Evolutionary conservation across 2,888 invertebrate species (phyloP).

Genomic region (Geophilus truncorum): DNA sequence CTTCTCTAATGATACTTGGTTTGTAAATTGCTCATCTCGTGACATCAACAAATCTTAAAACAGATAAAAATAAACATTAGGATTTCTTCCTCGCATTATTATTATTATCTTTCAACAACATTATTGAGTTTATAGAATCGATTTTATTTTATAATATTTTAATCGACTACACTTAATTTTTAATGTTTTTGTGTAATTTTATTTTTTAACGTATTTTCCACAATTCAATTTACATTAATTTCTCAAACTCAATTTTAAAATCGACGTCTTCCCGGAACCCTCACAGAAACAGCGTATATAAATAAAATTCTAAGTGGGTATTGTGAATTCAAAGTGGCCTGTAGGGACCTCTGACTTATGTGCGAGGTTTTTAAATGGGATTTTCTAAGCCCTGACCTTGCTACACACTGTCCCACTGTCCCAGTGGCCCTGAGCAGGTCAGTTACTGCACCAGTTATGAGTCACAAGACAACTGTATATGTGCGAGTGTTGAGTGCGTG

Average conservation of each 20-base stretch:
- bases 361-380: background rate
- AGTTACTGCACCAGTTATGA: slow-evolving; percentile 25
- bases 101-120: no score
- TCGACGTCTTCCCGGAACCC: no score
- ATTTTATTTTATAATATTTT: no score
- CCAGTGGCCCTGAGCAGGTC: slow-evolving; percentile 21
- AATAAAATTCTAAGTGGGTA: no score
- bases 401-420: slow-evolving; percentile 1
- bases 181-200: background rate
- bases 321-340: no score
- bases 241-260: no score
- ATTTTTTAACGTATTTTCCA: no score
- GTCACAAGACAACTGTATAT: background rate
- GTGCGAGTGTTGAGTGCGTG: background rate
- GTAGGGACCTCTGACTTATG: slow-evolving; percentile 1
- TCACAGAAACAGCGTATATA: no score
- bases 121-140: no score
- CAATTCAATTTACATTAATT: no score
- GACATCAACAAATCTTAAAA: background rate
- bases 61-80: background rate
- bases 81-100: no score
- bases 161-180: no score
- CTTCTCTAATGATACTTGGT: background rate
- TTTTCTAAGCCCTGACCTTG: slow-evolving; percentile 22
- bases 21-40: background rate